Base-by-base conservation (phyloP, 2,113 vertebrate species). In the Terrapene triunguis region DNA sequence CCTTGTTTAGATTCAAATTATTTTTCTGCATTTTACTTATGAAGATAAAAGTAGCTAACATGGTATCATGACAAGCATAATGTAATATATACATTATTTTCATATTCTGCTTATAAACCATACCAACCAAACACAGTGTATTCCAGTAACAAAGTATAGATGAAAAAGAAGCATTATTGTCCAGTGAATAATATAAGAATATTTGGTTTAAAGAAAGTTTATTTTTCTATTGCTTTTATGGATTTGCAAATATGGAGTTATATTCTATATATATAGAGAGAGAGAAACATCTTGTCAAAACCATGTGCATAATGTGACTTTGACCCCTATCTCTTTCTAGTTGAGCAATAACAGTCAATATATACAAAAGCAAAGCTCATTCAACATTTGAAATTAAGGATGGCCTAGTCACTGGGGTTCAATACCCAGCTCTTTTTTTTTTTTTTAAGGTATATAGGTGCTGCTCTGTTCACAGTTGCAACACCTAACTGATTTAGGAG, bases 1-100 rank as follows among this genome's bases (percentile, higher is more conserved):
- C 87, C 80, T 92, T 96, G 87, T 90, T 97, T 96, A 85, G 94
- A 96, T 96, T 96, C 80, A 89, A 96, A 92, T 85, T 88, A 35
- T 50, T 91, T 85, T 94, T 62, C 38, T 48, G 83, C 65, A 44
- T 96, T 92, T 95, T 82, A 81, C 38, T 89, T 81, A 88, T 81
- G 84, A 96, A 97, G 95, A 94, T 81, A 86, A 90, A 55, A 96
- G 82, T 53, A 87, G 74, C 92, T 92, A 95, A 85, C 2, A 11
- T 2, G 14, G 86, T 88, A 29, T 84, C 62, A 82, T 85, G 53
- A 35, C 79, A 80, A 93, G 54, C 27, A 93, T 94, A 97, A 95
- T 91, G 94, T 5, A 38, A 27, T 90, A 8, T 76, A 84, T 89
- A 62, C 87, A 86, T 95, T 89, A 74, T 92, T 91, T 92, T 87